These are phyloP conservation scores for Drosophila cardini DNA, from an alignment of 1,140 invertebrate genomes.

Conservation along the genomic window DNA sequence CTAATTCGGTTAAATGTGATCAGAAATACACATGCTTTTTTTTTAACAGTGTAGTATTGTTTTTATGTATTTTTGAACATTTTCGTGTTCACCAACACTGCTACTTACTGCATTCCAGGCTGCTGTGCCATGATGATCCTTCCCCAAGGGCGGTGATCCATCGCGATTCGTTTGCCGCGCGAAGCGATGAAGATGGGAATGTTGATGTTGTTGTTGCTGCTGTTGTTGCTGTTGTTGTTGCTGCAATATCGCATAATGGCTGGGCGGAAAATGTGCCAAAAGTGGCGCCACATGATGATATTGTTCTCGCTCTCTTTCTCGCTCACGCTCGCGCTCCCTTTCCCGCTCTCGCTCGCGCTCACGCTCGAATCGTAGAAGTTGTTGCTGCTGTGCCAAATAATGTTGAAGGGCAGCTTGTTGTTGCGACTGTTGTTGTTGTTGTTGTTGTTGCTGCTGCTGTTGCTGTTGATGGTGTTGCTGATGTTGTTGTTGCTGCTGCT, in stretches of 20 bases:
- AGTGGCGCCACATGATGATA: conserved; percentile 67
- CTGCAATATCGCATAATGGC: conserved; percentile 67
- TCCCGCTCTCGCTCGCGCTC: conserved; percentile 55
- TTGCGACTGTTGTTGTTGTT: conserved; percentile 60
- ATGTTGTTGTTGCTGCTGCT: conserved; percentile 49
- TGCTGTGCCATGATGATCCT: conserved; percentile 32
- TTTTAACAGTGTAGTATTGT: too few relatives aligned
- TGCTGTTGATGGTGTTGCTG: conserved; percentile 39
- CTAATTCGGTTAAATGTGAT: too few relatives aligned
- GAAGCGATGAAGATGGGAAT: conserved; percentile 38
- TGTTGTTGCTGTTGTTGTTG: conserved; percentile 64
- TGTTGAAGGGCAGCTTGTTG: conserved; percentile 73
- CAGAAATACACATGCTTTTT: too few relatives aligned
- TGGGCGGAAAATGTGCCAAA: conserved; percentile 72
- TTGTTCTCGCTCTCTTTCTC: conserved; percentile 59
- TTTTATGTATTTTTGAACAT: too few relatives aligned
- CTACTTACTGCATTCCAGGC: conserved; percentile 41
- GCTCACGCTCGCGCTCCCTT: conserved; percentile 42
- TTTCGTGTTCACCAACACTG: neutral
- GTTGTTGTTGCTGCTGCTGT: conserved; percentile 58
- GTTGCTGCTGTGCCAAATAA: conserved; percentile 76
- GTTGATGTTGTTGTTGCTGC: conserved; percentile 54
- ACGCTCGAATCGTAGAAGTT: conserved; percentile 67
- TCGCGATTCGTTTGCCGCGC: conserved; percentile 32
- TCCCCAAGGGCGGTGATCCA: conserved; percentile 30